phyloP scores from a whole-genome alignment of 2,113 vertebrate species.

The Stegastes partitus region DNA sequence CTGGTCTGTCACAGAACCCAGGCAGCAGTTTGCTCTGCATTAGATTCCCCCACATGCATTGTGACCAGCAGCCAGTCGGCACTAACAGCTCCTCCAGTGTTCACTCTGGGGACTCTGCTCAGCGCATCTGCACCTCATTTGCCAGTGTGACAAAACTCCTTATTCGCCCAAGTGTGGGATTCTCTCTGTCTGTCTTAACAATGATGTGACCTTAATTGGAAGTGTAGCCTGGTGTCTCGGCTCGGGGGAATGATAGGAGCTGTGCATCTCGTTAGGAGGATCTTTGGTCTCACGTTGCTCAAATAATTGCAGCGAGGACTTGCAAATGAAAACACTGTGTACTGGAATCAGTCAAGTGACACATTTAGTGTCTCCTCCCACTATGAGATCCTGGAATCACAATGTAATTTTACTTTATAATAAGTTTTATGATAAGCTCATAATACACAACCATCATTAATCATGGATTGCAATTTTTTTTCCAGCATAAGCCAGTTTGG shows the following conservation, averaged over 20 bases:
- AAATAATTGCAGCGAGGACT: constrained; percentile 62
- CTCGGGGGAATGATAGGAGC: constrained; percentile 57
- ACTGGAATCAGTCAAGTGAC: constrained; percentile 54
- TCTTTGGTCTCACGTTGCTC: constrained; percentile 41
- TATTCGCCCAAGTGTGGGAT: constrained; percentile 47
- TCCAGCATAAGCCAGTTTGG: not conserved
- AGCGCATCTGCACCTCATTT: constrained; percentile 59
- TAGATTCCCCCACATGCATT: constrained; percentile 45
- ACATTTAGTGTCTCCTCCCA: constrained; percentile 47
- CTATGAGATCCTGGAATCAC: constrained; percentile 11
- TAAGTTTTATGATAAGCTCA: not conserved
- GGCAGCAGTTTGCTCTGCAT: constrained; percentile 56
- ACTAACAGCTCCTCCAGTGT: not conserved
- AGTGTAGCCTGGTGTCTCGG: constrained; percentile 59
- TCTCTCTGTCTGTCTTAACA: constrained; percentile 37
- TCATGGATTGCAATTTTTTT: not conserved
- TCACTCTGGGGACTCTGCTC: constrained; percentile 45
- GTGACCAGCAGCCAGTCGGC: constrained; percentile 36
- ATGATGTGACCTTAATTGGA: constrained; percentile 69
- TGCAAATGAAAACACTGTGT: constrained; percentile 63
- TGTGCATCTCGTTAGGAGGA: constrained; percentile 57
- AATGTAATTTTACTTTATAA: not conserved
- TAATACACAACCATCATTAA: not conserved
- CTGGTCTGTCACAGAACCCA: not conserved
- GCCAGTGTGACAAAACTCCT: constrained; percentile 67